These are phyloP conservation scores for Pyrocephalus nanus DNA, from an alignment of 2,797 vertebrate genomes.

Conservation along the genomic window DNA sequence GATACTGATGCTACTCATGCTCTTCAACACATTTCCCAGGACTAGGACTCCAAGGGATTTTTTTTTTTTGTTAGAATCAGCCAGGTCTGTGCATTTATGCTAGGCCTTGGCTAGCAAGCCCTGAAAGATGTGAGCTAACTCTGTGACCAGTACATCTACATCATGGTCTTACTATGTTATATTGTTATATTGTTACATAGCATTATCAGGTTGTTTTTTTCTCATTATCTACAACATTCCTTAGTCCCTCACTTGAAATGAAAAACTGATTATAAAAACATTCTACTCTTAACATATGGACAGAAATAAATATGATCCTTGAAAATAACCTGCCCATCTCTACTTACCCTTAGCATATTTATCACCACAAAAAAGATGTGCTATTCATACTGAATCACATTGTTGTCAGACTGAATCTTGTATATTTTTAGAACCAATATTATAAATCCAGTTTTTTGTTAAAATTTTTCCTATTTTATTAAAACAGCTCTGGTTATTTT, in stretches of 20 bases:
- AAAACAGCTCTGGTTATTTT: neutral
- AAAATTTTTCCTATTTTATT: neutral
- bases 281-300: neutral
- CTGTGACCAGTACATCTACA: neutral
- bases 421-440: neutral
- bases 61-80: neutral
- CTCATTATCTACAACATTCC: neutral
- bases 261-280: neutral
- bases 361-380: neutral
- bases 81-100: neutral
- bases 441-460: neutral
- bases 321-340: neutral
- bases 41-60: neutral
- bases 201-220: fast-evolving
- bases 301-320: neutral
- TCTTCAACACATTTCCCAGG: neutral
- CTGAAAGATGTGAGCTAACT: neutral
- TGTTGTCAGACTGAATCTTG: neutral
- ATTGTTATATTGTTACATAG: neutral
- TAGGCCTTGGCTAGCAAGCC: neutral
- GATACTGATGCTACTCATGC: neutral
- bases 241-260: neutral
- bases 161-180: neutral
- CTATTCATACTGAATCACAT: neutral
- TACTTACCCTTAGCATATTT: neutral